Base-by-base conservation (phyloP, 2,888 invertebrate genomes). In the Sipha maydis region DNA sequence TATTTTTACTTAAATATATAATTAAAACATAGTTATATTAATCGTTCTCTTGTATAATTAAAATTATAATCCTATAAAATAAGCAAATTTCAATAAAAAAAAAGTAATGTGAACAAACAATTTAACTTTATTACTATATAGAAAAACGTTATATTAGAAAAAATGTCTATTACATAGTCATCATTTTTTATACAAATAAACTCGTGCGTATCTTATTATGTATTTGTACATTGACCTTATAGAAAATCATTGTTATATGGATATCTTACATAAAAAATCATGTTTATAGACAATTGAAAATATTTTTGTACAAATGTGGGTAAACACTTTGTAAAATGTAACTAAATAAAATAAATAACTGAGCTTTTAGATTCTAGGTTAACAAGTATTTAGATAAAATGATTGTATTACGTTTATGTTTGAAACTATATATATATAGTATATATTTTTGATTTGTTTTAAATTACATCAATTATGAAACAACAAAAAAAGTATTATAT, bases 121-220 rank as follows among this genome's bases (percentile, higher is more conserved):
- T 25, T 61, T 61, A 61, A 61, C 61, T 4, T 61, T 25, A 21
- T 21, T 21, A 61, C 61, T 7, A 25, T 61, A 25, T 48, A 48
- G 11, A 2, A 48, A 21, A 61, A 25, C 61, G 2, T 61, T 4
- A 48, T 48, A 1, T 21, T 61, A 21, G 61, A 21, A 25, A 25
- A 25, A 21, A 21, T 61, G 21, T 61, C 3, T 61, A 61, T 61
- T 61, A 61, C 4, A 25, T 0, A 61, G 61, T 61, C 21, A 25
- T 61, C 5, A 25, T 84, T 67, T n/a, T 77, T 48, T 67, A 25
- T 25, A 31, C n/a, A 67, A 48, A 77, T 85, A 67, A 76, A 85
- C 67, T 85, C 85, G 31, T 85, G 85, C 76, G 77, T 77, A 67
- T 67, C 85, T 84, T 67, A 25, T 77, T 84, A 77, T 25, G 67